phyloP scores from a whole-genome alignment of 1,140 invertebrate species.

The Hyles euphorbiae region DNA sequence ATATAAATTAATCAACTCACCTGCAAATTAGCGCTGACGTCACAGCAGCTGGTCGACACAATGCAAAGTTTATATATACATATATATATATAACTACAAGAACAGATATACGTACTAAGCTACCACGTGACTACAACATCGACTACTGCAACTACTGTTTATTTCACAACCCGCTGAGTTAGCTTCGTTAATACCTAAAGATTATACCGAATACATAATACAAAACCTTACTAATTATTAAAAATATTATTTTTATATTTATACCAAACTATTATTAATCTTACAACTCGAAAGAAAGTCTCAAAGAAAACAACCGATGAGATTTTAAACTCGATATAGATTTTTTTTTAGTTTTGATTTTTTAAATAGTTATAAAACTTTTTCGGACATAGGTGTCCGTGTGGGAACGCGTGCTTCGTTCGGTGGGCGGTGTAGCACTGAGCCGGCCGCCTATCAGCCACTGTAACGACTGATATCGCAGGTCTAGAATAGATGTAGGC shows the following conservation, averaged over 20 bases:
- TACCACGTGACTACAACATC: conserved; percentile 1
- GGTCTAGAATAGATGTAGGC: conserved; percentile 56
- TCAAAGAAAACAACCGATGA: too few relatives aligned
- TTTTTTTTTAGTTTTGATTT: not conserved
- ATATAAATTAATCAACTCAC: too few relatives aligned
- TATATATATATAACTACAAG: not conserved
- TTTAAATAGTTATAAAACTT: conserved; percentile 23
- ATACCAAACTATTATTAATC: too few relatives aligned
- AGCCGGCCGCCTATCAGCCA: conserved; percentile 49
- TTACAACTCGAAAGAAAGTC: too few relatives aligned
- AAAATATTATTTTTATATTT: conserved; percentile 1
- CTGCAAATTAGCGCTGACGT: too few relatives aligned
- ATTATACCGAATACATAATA: not conserved
- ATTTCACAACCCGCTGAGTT: conserved; percentile 24
- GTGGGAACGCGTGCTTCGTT: conserved; percentile 46
- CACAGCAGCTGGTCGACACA: too few relatives aligned
- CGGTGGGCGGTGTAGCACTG: conserved; percentile 54
- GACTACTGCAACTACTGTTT: conserved; percentile 10
- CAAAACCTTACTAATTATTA: not conserved
- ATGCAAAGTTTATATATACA: conserved; percentile 1
- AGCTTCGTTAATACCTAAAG: conserved; percentile 8
- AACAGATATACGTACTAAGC: not conserved
- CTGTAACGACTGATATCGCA: conserved; percentile 49
- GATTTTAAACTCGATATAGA: too few relatives aligned
- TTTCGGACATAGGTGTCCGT: conserved; percentile 20